A percentile compares a stretch with the other conserved stretches of the same genome.
phyloP scores from a whole-genome alignment of 2,888 invertebrate species.

The Ditula angustiorana region DNA sequence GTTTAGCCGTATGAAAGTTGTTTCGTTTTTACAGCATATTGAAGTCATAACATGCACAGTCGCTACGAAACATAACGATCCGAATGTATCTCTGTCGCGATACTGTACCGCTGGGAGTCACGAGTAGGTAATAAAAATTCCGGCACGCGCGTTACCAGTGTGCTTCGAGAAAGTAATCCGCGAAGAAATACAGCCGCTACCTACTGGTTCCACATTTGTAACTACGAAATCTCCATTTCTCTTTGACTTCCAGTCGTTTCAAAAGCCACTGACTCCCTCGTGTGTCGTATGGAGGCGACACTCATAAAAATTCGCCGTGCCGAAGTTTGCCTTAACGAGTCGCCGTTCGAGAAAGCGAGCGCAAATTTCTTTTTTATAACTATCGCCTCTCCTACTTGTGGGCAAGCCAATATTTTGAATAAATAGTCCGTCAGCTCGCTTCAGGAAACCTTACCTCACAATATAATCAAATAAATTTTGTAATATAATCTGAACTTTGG shows the following conservation, averaged over 20 bases:
- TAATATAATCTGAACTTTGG: neutral
- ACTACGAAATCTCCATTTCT: constrained; percentile 83
- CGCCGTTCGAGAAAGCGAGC: constrained; percentile 56
- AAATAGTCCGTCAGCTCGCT: too few relatives aligned
- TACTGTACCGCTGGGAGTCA: constrained; percentile 73
- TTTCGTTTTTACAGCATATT: constrained; percentile 39
- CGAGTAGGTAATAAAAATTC: constrained; percentile 76
- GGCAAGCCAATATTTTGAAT: neutral
- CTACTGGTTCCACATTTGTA: constrained; percentile 82
- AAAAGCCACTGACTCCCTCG: constrained; percentile 76
- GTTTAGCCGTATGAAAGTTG: constrained; percentile 17
- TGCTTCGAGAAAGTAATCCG: constrained; percentile 79
- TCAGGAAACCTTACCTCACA: neutral
- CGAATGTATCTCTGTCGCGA: constrained; percentile 74
- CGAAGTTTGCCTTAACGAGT: constrained; percentile 70
- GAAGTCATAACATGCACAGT: constrained; percentile 53
- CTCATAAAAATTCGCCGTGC: constrained; percentile 81
- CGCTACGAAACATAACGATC: constrained; percentile 72
- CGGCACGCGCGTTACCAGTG: constrained; percentile 72
- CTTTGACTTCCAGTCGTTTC: constrained; percentile 82
- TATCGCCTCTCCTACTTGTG: neutral
- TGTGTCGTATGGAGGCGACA: constrained; percentile 75
- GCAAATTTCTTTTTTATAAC: constrained; percentile 40
- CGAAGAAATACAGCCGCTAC: constrained; percentile 78
- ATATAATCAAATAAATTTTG: neutral